phyloP scores from a whole-genome alignment of 2,113 vertebrate species.

The Ictalurus punctatus region DNA sequence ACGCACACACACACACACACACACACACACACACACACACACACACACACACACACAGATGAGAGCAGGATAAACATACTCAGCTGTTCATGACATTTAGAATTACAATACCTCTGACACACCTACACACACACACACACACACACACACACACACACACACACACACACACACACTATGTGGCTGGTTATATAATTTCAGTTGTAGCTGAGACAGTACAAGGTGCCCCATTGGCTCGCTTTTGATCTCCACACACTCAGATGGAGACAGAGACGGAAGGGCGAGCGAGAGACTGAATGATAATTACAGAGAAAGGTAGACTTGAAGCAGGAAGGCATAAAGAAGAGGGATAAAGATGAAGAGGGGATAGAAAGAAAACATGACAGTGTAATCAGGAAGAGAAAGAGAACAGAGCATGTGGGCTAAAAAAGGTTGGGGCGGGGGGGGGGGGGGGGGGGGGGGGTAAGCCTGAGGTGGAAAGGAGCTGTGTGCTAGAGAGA shows the following conservation, averaged over 20 bases:
- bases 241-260: slow-evolving; percentile 41
- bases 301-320: slow-evolving; percentile 22
- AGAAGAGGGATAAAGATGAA: not conserved
- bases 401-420: not conserved
- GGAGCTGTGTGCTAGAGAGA: slow-evolving; percentile 5
- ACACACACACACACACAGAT: slow-evolving; percentile 12
- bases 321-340: slow-evolving; percentile 8
- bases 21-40: not conserved
- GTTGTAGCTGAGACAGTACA: slow-evolving; percentile 48
- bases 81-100: slow-evolving; percentile 37
- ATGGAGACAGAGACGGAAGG: slow-evolving; percentile 9
- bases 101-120: slow-evolving; percentile 24
- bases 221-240: slow-evolving; percentile 33
- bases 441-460: not conserved
- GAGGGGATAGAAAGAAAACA: not conserved
- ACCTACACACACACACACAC: not conserved
- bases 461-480: slow-evolving; percentile 10
- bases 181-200: slow-evolving; percentile 53
- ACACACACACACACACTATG: not conserved
- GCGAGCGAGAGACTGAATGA: slow-evolving; percentile 5
- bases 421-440: not conserved
- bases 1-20: not conserved
- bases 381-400: slow-evolving; percentile 16
- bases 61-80: slow-evolving; percentile 40
- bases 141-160: not conserved